Percentiles rank a stretch among this genome's conserved stretches.
phyloP scores from a whole-genome alignment of 2,113 vertebrate genomes.

The Ahaetulla prasina region DNA sequence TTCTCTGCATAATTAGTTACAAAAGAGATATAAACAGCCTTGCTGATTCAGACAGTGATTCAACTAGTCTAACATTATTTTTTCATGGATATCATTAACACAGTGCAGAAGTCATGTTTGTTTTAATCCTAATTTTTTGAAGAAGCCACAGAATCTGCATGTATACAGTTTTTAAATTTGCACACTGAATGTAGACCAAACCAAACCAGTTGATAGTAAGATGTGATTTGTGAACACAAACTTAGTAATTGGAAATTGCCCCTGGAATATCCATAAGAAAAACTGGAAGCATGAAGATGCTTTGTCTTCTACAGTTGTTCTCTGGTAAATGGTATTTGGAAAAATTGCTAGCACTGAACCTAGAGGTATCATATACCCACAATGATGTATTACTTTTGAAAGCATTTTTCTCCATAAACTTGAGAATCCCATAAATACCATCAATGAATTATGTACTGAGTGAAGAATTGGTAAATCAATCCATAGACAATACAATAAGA shows the following conservation, averaged over 20 bases:
- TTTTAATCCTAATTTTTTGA: background rate
- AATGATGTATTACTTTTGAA: background rate
- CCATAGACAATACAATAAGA: background rate
- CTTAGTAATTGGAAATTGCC: background rate
- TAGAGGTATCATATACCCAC: background rate
- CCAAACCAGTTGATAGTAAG: background rate
- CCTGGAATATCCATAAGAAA: background rate
- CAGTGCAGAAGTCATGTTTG: background rate
- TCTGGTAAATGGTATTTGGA: background rate
- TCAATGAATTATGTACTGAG: background rate
- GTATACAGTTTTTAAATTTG: background rate
- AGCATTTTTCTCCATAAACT: background rate
- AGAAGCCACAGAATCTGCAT: background rate
- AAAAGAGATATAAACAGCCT: background rate
- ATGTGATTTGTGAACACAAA: background rate
- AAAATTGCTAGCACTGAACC: background rate
- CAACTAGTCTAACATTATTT: background rate
- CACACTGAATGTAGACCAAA: background rate
- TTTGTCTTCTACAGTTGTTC: background rate
- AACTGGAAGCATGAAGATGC: background rate
- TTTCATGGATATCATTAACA: background rate
- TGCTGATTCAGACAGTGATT: background rate
- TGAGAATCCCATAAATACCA: background rate
- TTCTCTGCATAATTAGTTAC: background rate
- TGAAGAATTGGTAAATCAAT: background rate